phyloP scores from a whole-genome alignment of 2,888 invertebrate genomes.

The Campopleginae sp. region DNA sequence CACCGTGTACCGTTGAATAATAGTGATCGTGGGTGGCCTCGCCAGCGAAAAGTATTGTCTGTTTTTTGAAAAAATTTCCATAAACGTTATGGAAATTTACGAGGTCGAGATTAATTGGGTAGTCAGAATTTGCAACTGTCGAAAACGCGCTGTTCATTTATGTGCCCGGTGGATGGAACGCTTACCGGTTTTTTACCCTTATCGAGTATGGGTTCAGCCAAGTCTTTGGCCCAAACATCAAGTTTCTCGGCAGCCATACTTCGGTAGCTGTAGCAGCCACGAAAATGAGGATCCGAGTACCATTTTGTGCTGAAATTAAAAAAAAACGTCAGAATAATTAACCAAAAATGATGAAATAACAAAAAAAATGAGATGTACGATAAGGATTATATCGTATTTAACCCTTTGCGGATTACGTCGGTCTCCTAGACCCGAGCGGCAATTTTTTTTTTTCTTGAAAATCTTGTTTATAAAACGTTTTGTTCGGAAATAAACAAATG shows the following conservation, averaged over 20 bases:
- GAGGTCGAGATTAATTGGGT: not conserved
- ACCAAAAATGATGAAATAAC: not conserved
- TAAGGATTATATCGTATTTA: no score
- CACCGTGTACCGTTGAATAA: constrained; percentile 90
- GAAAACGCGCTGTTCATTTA: not conserved
- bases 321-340: constrained; percentile 9
- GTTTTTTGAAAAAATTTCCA: constrained; percentile 72
- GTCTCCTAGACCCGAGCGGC: no score
- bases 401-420: no score
- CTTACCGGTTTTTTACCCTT: constrained; percentile 82
- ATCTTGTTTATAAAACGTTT: no score
- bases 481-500: no score
- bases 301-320: constrained; percentile 87
- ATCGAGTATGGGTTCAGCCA: constrained; percentile 86
- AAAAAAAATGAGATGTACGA: no score
- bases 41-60: constrained; percentile 88
- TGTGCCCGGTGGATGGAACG: not conserved
- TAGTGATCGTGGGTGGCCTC: constrained; percentile 88
- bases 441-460: no score
- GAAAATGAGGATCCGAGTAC: constrained; percentile 88
- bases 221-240: constrained; percentile 85
- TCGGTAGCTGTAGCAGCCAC: constrained; percentile 90
- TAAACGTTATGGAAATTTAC: not conserved
- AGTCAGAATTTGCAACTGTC: not conserved
- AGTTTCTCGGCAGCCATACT: constrained; percentile 85